phyloP scores from a whole-genome alignment of 2,113 vertebrate species.

The Pyrgilauda ruficollis region DNA sequence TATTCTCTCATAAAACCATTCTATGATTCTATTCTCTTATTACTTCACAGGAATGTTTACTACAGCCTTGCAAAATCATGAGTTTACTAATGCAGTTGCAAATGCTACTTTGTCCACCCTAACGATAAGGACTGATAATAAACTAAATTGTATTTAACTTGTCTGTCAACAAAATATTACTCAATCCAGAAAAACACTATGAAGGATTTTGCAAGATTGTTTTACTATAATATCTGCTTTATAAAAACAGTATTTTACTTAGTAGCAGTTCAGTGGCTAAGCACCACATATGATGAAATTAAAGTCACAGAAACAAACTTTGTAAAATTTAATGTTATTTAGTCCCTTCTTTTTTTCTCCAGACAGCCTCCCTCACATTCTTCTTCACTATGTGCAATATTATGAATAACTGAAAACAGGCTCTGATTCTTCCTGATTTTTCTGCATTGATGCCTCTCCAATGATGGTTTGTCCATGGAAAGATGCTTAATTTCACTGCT shows the following conservation, averaged over 20 bases:
- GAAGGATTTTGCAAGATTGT: constrained; percentile 68
- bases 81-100: constrained; percentile 31
- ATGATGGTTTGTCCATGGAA: not conserved
- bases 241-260: constrained; percentile 26
- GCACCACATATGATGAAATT: not conserved
- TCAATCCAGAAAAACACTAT: not conserved
- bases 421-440: not conserved
- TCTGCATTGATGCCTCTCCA: not conserved
- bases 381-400: not conserved
- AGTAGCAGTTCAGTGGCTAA: constrained; percentile 13
- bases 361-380: not conserved
- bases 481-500: constrained; percentile 52
- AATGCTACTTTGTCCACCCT: constrained; percentile 8
- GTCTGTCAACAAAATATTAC: not conserved
- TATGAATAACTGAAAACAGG: constrained; percentile 1
- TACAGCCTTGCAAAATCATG: constrained; percentile 67
- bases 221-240: constrained; percentile 45
- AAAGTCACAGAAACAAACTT: constrained; percentile 20
- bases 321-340: not conserved
- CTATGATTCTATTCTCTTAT: not conserved
- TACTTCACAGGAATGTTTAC: constrained; percentile 53
- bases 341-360: not conserved
- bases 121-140: constrained; percentile 19
- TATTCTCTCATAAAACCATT: constrained; percentile 44
- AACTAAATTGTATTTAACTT: constrained; percentile 15